Conservation (phyloP, 2,797 vertebrate species). For the Gadopsis bispinosus region DNA sequence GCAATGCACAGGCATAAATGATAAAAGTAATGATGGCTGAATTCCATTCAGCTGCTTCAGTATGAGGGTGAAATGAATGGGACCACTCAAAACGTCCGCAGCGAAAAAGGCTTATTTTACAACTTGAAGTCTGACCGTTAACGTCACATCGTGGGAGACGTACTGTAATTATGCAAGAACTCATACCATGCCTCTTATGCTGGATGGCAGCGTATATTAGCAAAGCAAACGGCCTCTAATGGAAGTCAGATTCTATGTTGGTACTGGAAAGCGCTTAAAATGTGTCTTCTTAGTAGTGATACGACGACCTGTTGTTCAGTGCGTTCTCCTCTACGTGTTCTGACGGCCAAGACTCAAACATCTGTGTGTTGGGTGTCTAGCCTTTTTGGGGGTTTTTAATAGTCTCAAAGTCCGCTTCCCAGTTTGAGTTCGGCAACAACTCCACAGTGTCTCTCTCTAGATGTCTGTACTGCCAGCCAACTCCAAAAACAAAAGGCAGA, state of each 20-base stretch:
- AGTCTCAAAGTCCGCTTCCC: neutral
- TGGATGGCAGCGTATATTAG: neutral
- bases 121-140: neutral
- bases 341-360: neutral
- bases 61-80: neutral
- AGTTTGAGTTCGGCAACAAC: neutral
- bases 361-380: neutral
- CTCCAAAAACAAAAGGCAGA: neutral
- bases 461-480: slow-evolving; percentile 6
- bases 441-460: neutral
- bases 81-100: neutral
- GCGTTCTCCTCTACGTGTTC: too few relatives aligned
- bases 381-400: neutral
- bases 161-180: too few relatives aligned
- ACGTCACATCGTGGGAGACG: neutral
- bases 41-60: neutral
- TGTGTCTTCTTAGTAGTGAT: neutral
- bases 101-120: neutral
- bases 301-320: neutral
- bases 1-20: neutral
- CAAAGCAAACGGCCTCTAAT: neutral
- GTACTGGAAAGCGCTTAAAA: neutral
- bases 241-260: neutral
- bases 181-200: neutral
- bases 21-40: neutral